Percentiles rank a stretch among this genome's conserved stretches.
Conservation (phyloP, 2,797 vertebrate genomes). For the Rhadinocentrus ornatus region DNA sequence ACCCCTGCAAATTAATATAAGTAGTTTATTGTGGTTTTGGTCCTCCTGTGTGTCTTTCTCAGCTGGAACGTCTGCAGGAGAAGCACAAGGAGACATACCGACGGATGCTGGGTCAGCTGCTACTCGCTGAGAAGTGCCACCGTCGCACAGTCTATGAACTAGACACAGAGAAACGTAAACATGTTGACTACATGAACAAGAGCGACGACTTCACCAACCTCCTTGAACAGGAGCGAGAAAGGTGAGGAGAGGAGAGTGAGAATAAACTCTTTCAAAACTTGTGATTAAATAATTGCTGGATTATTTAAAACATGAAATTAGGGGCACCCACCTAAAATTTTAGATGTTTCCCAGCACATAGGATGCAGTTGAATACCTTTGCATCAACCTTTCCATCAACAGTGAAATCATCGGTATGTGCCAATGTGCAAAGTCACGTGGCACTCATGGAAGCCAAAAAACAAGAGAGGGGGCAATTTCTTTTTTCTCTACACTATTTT, state of each 20-base stretch:
- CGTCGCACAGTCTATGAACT: slow-evolving; percentile 92
- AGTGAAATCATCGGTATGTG: too few relatives aligned
- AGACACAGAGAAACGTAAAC: slow-evolving; percentile 94
- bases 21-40: too few relatives aligned
- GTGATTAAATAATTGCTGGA: neutral
- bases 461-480: neutral
- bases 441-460: neutral
- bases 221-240: slow-evolving; percentile 96
- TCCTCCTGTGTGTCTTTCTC: slow-evolving; percentile 20
- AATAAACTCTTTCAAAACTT: neutral
- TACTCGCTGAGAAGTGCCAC: slow-evolving; percentile 96
- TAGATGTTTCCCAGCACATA: neutral
- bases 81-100: slow-evolving; percentile 96
- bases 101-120: slow-evolving; percentile 96
- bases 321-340: too few relatives aligned
- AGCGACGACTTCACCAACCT: slow-evolving; percentile 99
- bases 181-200: slow-evolving; percentile 98
- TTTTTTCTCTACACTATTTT: neutral
- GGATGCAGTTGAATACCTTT: neutral
- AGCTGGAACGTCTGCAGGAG: slow-evolving; percentile 96
- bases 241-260: slow-evolving; percentile 78
- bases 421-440: neutral
- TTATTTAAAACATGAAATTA: neutral
- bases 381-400: too few relatives aligned
- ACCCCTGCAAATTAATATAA: neutral